These are phyloP conservation scores for Apteryx mantelli DNA, from an alignment of 2,113 vertebrate species.

Conservation along the genomic window DNA sequence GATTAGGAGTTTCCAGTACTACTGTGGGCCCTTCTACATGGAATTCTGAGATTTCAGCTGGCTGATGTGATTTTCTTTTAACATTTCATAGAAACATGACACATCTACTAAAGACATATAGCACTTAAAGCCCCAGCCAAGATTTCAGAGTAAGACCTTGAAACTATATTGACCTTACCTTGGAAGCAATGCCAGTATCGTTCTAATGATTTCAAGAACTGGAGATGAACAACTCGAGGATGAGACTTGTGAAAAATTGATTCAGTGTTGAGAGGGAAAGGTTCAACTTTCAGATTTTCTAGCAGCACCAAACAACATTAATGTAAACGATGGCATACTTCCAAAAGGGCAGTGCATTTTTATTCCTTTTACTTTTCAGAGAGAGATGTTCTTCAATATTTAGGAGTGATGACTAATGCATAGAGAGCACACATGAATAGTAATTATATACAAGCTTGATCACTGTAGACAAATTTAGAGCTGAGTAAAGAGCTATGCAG, in stretches of 20 bases:
- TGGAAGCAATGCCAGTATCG: background rate
- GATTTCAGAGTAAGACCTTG: background rate
- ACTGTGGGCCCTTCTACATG: background rate
- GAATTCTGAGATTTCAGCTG: background rate
- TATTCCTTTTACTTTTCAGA: background rate
- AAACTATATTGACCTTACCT: background rate
- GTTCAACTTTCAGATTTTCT: background rate
- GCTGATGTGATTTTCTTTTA: background rate
- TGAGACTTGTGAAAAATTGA: background rate
- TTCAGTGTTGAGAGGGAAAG: background rate
- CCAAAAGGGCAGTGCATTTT: background rate
- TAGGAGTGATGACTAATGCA: conserved; percentile 25
- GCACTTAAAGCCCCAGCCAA: background rate
- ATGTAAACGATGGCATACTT: background rate
- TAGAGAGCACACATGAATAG: background rate
- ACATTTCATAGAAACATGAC: fast-evolving
- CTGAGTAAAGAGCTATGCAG: background rate
- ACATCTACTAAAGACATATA: fast-evolving
- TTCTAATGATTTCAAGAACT: background rate
- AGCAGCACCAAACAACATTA: background rate
- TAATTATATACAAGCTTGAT: background rate
- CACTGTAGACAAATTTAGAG: background rate
- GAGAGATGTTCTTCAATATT: background rate
- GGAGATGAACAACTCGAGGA: background rate
- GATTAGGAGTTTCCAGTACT: background rate